Evolutionary conservation across 2,113 vertebrate genomes (phyloP).

Genomic region (Trichomycterus rosablanca): DNA sequence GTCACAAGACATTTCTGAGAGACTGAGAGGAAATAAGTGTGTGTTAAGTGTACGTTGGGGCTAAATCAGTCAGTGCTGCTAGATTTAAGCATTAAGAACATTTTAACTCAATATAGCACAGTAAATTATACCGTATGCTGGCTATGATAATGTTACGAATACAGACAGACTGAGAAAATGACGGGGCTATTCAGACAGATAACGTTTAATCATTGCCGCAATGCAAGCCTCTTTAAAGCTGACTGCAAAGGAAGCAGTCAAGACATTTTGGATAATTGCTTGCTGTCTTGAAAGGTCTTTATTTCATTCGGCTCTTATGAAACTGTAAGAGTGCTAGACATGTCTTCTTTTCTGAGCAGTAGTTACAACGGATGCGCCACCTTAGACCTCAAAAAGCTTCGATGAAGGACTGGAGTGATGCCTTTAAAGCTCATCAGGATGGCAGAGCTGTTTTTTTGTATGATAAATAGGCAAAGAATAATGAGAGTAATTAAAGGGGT

Average conservation of each 20-base stretch:
- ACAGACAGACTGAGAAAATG: not conserved
- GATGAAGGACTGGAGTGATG: slow-evolving; percentile 3
- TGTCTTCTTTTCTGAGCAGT: slow-evolving; percentile 5
- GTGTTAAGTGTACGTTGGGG: slow-evolving; percentile 9
- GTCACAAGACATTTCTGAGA: slow-evolving; percentile 33
- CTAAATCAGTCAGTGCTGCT: not conserved
- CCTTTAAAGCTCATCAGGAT: slow-evolving; percentile 36
- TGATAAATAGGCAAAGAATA: not conserved
- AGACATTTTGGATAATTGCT: slow-evolving; percentile 46
- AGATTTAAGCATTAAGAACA: no score
- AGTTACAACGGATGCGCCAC: slow-evolving; percentile 51
- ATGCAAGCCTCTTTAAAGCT: not conserved
- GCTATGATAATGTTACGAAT: not conserved
- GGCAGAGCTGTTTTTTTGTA: slow-evolving; percentile 9
- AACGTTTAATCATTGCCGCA: not conserved
- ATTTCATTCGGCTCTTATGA: slow-evolving; percentile 54
- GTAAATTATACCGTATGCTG: not conserved
- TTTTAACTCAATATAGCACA: no score
- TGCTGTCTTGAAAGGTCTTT: slow-evolving; percentile 41
- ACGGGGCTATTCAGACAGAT: not conserved
- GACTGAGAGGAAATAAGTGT: slow-evolving; percentile 28
- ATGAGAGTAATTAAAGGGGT: not conserved
- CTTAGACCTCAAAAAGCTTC: slow-evolving; percentile 47
- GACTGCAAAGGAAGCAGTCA: slow-evolving; percentile 4
- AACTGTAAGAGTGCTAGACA: slow-evolving; percentile 47